Percentiles rank a stretch among this genome's conserved stretches.
Evolutionary conservation across 2,797 vertebrate species (phyloP).

Genomic region (Microctenopoma lineatum): DNA sequence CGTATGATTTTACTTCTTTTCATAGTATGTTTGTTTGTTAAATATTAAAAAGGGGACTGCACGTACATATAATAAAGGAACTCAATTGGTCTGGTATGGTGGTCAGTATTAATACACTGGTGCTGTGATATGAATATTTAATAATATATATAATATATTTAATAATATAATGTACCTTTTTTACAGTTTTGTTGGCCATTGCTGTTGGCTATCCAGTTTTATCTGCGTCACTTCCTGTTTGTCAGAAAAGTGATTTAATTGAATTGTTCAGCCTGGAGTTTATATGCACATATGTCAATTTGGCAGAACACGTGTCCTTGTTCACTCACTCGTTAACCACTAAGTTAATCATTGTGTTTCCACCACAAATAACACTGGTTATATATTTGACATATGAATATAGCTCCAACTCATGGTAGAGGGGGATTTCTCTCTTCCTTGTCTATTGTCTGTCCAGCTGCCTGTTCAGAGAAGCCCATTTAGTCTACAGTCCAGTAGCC

Average conservation of each 20-base stretch:
- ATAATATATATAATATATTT: too few species aligned
- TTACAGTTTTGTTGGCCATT: too few species aligned
- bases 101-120: too few species aligned
- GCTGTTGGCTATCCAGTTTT: too few species aligned
- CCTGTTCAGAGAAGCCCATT: slow-evolving; percentile 67
- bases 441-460: slow-evolving; percentile 41
- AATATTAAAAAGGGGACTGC: not conserved
- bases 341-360: slow-evolving; percentile 5
- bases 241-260: too few species aligned
- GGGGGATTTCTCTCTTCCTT: slow-evolving; percentile 37
- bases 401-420: slow-evolving; percentile 20
- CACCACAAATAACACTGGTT: not conserved
- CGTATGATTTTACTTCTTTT: not conserved
- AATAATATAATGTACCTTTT: too few species aligned
- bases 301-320: not conserved
- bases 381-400: slow-evolving; percentile 15
- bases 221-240: too few species aligned
- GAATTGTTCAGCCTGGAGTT: too few species aligned
- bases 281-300: too few species aligned
- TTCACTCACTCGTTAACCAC: not conserved
- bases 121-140: too few species aligned
- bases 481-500: slow-evolving; percentile 70
- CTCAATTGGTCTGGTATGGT: not conserved
- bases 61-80: not conserved
- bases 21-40: not conserved